Evolutionary conservation across 2,797 vertebrate genomes (phyloP).

Genomic region (Leptodactylus fallax): DNA sequence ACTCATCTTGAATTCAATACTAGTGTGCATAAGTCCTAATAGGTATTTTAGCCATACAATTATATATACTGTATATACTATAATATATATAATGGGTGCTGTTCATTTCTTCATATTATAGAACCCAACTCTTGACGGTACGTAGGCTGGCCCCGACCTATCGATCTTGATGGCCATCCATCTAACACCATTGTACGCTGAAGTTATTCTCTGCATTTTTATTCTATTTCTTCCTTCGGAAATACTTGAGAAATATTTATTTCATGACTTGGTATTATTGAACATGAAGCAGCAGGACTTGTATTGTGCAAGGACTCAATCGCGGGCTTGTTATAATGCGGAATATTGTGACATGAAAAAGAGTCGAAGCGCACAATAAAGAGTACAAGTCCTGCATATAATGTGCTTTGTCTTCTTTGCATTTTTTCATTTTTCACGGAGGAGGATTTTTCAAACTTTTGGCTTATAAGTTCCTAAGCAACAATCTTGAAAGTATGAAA

Average conservation of each 20-base stretch:
- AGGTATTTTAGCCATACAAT: too few species aligned
- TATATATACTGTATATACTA: too few species aligned
- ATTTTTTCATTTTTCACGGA: constrained; percentile 1
- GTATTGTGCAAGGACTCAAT: background rate
- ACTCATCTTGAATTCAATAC: too few species aligned
- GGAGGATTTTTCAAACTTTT: constrained; percentile 39
- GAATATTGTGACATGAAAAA: background rate
- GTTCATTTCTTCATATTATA: background rate
- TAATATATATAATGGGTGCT: too few species aligned
- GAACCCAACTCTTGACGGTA: background rate
- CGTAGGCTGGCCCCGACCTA: background rate
- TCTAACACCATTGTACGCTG: background rate
- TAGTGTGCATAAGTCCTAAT: too few species aligned
- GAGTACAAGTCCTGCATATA: background rate
- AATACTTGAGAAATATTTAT: background rate
- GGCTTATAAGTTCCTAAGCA: constrained; percentile 41
- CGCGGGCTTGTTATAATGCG: background rate
- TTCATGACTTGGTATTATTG: background rate
- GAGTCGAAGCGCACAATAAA: background rate
- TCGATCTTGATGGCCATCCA: background rate
- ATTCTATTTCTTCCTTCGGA: background rate
- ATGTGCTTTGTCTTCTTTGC: constrained; percentile 11
- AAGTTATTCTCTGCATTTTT: background rate
- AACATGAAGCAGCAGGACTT: background rate
- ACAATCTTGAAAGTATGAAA: constrained; percentile 41